Base-by-base conservation (phyloP, 2,797 vertebrate genomes). In the Lepilemur ruficaudatus region DNA sequence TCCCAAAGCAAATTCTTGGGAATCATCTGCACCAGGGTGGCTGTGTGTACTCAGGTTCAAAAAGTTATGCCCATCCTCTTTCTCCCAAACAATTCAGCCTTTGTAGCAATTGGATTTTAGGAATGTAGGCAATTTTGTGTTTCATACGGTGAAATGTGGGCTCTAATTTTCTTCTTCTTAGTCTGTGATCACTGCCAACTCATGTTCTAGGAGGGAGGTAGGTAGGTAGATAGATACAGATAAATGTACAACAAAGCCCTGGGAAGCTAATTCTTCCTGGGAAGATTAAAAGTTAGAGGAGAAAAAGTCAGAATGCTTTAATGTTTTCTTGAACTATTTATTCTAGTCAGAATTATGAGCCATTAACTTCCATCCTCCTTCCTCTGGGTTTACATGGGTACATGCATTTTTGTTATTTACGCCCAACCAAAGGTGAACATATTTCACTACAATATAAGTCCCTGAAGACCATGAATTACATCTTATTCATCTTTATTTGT, bases 141-240 rank as follows among this genome's bases (percentile, higher is more conserved):
- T 73, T 14, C 50, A 57, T 59, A 46, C 32, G 30, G 38, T 76
- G 7, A 95, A 57, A 30, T 2, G 82, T 76, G 11, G 23, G 13
- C 35, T 91, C 18, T 59, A 88, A 92, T 78, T 92, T 85, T 90
- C 82, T 59, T 85, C 35, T 90, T 92, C 63, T 95, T 81, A 65
- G 18, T 82, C 28, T 86, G 72, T 76, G 89, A 76, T 89, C 95
- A 72, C 35, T 93, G 35, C 15, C 12, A 95, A 87, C 78, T 94
- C 81, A 75, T 43, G 76, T 69, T 91, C 15, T 23, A 10, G 15
- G 41, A 79, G n/a, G 43, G 32, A 65, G 23, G n/a, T 35, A 35
- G 20, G 15, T n/a, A 76, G 50, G 28, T 18, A 72, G 32, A 61
- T n/a, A 67, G 28, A 67, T 18, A 46, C 13, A 50, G 35, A 82